Evolutionary conservation across 2,797 vertebrate species (phyloP).

Genomic region (Cephalopachus bancanus): DNA sequence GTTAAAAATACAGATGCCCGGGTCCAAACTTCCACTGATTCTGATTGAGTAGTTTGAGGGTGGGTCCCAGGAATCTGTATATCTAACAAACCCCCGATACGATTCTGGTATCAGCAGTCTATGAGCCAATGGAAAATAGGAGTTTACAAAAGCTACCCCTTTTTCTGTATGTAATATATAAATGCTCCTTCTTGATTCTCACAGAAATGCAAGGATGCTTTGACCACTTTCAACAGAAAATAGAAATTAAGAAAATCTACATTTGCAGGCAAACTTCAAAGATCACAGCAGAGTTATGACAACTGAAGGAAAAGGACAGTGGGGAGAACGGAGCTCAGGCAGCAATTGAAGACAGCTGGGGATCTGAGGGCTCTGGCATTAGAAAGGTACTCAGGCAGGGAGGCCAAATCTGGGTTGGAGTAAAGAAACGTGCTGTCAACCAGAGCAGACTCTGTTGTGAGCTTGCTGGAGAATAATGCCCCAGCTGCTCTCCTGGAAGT

Average conservation of each 20-base stretch:
- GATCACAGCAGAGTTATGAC: neutral
- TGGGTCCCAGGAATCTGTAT: neutral
- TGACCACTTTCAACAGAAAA: neutral
- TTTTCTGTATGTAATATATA: neutral
- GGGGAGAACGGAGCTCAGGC: neutral
- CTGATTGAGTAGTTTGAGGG: neutral
- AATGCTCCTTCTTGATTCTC: neutral
- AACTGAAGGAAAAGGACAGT: neutral
- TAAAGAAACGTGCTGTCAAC: neutral
- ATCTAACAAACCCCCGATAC: neutral
- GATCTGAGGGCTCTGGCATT: neutral
- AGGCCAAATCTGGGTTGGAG: neutral
- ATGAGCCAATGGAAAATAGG: neutral
- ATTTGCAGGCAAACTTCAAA: slow-evolving; percentile 44
- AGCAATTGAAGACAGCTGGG: neutral
- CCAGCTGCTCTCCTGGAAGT: slow-evolving; percentile 52
- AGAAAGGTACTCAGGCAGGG: neutral
- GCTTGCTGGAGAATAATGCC: neutral
- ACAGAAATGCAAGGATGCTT: neutral
- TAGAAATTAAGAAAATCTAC: slow-evolving; percentile 55
- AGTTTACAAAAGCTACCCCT: neutral
- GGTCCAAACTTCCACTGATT: neutral
- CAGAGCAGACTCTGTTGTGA: neutral
- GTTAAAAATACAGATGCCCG: neutral
- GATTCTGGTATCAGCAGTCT: neutral